Evolutionary conservation across 2,888 invertebrate genomes (phyloP).

Genomic region (Patella depressa): DNA sequence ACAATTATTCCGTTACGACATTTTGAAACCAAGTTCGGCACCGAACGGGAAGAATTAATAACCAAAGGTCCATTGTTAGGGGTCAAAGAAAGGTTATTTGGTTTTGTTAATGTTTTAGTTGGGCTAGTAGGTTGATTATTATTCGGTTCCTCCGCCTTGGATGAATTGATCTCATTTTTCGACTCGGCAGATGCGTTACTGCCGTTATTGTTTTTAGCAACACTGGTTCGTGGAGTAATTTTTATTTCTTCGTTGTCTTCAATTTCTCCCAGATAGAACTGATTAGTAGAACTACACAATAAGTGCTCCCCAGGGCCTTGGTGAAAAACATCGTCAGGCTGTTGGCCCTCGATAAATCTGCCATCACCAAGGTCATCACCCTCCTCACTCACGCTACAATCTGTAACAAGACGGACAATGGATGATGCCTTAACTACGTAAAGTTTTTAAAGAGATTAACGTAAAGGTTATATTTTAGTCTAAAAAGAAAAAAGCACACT

Average conservation of each 20-base stretch:
- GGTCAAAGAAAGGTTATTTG: background rate
- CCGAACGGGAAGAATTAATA: background rate
- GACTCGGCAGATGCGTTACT: background rate
- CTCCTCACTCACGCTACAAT: background rate
- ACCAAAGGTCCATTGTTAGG: background rate
- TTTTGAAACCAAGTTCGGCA: background rate
- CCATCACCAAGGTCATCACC: slow-evolving; percentile 15
- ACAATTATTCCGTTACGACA: background rate
- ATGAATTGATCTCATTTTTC: background rate
- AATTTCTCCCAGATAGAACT: background rate
- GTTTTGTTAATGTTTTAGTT: background rate
- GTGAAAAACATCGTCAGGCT: slow-evolving; percentile 20
- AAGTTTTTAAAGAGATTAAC: too few species aligned
- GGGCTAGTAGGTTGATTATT: background rate
- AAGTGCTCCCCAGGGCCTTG: background rate
- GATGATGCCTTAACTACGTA: too few species aligned
- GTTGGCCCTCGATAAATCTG: slow-evolving; percentile 1
- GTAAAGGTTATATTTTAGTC: too few species aligned
- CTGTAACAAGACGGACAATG: too few species aligned
- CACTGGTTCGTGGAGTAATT: background rate
- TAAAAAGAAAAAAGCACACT: too few species aligned
- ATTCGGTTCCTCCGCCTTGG: background rate
- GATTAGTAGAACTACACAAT: background rate
- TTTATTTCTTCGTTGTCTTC: slow-evolving; percentile 9
- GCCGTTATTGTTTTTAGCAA: background rate